phyloP scores from a whole-genome alignment of 2,888 invertebrate species.

The Coleophora deauratella region DNA sequence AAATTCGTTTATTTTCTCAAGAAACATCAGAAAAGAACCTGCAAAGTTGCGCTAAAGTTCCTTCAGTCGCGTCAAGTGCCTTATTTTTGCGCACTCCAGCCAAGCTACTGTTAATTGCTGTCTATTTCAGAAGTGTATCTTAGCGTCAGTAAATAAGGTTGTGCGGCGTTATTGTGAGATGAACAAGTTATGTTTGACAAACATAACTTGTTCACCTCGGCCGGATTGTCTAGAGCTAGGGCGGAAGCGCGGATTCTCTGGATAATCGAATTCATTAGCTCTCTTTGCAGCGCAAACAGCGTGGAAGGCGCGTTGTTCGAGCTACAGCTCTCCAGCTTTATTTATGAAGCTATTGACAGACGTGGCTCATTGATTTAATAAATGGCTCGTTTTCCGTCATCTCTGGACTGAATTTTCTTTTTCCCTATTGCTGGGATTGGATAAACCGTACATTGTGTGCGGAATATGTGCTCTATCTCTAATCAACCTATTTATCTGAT shows the following conservation, averaged over 20 bases:
- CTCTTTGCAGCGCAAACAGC: slow-evolving; percentile 48
- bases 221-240: slow-evolving; percentile 33
- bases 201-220: slow-evolving; percentile 9
- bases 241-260: slow-evolving; percentile 43
- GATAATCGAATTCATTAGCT: slow-evolving; percentile 63
- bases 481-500: too few species aligned
- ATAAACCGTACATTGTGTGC: too few species aligned
- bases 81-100: neutral
- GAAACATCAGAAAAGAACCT: neutral
- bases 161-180: neutral
- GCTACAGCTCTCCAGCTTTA: slow-evolving; percentile 8
- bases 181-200: neutral
- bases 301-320: slow-evolving; percentile 27
- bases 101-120: neutral
- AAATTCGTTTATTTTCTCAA: neutral
- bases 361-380: neutral
- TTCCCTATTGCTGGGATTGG: too few species aligned
- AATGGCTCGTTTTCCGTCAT: neutral
- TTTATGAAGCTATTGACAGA: slow-evolving; percentile 6
- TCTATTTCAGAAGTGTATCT: neutral
- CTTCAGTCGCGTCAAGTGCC: slow-evolving; percentile 7
- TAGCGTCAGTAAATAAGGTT: neutral
- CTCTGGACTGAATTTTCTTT: too few species aligned
- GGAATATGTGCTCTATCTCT: too few species aligned
- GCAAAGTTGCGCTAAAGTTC: slow-evolving; percentile 4